Percentiles rank a stretch among this genome's conserved stretches.
phyloP scores from a whole-genome alignment of 2,888 invertebrate genomes.

The Cryptocephalus moraei region DNA sequence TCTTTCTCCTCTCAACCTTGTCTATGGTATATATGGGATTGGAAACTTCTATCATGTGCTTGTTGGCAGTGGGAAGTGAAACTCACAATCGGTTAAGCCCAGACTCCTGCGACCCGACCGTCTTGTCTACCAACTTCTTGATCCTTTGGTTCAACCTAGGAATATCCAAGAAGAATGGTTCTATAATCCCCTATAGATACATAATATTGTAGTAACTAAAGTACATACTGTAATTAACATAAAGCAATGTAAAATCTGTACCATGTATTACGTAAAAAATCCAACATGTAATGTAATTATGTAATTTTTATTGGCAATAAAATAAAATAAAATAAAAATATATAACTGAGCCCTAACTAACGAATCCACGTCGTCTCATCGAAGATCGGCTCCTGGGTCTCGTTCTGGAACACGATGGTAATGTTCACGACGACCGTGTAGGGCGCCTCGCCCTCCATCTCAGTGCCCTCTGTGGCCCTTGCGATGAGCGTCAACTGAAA shows the following conservation, averaged over 20 bases:
- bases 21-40: conserved; percentile 55
- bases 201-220: no score
- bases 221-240: no score
- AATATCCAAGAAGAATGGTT: conserved; percentile 4
- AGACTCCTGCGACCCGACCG: conserved; percentile 54
- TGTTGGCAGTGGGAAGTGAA: conserved; percentile 57
- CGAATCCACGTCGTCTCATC: conserved; percentile 6
- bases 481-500: background rate
- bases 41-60: conserved; percentile 58
- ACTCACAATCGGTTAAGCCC: conserved; percentile 44
- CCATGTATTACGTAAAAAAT: no score
- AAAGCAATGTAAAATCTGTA: no score
- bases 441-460: conserved; percentile 6
- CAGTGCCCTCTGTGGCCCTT: background rate
- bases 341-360: no score
- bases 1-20: conserved; percentile 7
- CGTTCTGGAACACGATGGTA: conserved; percentile 13
- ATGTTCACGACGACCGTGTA: conserved; percentile 9
- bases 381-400: conserved; percentile 14
- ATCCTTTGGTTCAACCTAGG: conserved; percentile 49
- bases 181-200: no score
- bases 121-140: conserved; percentile 50
- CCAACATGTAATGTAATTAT: no score
- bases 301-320: no score
- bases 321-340: no score